phyloP scores from a whole-genome alignment of 2,888 invertebrate genomes.

The Pharmacophagus antenor region DNA sequence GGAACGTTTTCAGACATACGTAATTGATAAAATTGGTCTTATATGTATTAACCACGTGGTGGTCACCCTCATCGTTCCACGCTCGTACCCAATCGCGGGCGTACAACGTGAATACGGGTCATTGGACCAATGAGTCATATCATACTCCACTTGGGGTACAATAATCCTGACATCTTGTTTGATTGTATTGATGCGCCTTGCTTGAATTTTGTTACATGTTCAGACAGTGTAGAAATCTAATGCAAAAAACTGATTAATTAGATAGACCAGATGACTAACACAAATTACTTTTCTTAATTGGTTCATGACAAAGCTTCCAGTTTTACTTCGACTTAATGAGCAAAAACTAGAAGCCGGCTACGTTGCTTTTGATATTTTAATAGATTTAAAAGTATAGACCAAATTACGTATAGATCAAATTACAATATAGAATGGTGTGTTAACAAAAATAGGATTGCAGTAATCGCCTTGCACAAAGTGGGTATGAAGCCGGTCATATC shows the following conservation, averaged over 20 bases:
- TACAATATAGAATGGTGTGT: no score
- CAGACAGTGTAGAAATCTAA: conserved; percentile 7
- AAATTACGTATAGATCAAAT: no score
- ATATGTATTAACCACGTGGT: conserved; percentile 12
- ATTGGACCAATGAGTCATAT: conserved; percentile 66
- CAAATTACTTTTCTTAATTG: no score
- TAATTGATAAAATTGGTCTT: neutral
- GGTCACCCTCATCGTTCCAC: conserved; percentile 13
- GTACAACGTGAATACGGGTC: conserved; percentile 49
- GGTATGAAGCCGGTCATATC: no score
- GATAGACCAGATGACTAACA: neutral
- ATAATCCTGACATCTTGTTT: conserved; percentile 24
- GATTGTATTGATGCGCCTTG: conserved; percentile 9
- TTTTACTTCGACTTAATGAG: no score
- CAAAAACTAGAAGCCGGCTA: no score
- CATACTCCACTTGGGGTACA: conserved; percentile 55
- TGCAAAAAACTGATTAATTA: neutral
- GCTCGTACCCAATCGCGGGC: conserved; percentile 12
- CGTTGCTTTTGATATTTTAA: no score
- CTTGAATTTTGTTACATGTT: conserved; percentile 19
- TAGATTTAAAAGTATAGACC: no score
- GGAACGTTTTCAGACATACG: neutral
- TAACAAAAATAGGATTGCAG: no score
- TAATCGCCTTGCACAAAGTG: no score
- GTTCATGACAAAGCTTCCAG: no score